Evolutionary conservation across 2,113 vertebrate genomes (phyloP).

Genomic region (Ceyx melanurus): DNA sequence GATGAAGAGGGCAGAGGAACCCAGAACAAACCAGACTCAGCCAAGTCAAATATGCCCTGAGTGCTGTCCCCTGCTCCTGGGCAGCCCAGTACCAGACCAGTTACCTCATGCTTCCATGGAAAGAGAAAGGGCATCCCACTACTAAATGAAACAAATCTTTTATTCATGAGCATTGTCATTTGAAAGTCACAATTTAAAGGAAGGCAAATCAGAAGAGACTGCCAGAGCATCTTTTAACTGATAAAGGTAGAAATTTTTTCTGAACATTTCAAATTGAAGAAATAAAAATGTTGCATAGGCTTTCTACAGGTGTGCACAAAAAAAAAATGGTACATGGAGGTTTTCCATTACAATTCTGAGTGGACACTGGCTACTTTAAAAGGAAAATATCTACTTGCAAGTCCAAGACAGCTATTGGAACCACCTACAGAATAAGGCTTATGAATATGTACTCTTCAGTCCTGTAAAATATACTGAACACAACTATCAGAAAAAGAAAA

Average conservation of each 20-base stretch:
- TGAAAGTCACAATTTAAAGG: slow-evolving; percentile 54
- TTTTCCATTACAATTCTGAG: slow-evolving; percentile 49
- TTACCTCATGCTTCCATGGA: background rate
- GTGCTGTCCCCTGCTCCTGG: fast-evolving
- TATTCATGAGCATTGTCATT: slow-evolving; percentile 50
- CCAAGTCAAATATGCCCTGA: fast-evolving
- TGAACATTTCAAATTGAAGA: slow-evolving; percentile 43
- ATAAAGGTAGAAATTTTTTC: slow-evolving; percentile 53
- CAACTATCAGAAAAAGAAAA: background rate
- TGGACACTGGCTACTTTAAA: slow-evolving; percentile 47
- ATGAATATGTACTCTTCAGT: slow-evolving; percentile 19
- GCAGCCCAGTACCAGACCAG: background rate
- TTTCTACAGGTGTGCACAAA: slow-evolving; percentile 56
- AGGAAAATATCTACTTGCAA: slow-evolving; percentile 21
- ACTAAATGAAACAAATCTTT: slow-evolving; percentile 56
- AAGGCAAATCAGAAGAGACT: slow-evolving; percentile 66
- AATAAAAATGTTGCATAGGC: slow-evolving; percentile 69
- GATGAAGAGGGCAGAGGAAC: fast-evolving
- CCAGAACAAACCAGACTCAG: background rate
- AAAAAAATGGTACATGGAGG: slow-evolving; percentile 12
- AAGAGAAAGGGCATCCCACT: slow-evolving; percentile 25
- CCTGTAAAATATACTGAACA: background rate
- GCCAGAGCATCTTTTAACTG: slow-evolving; percentile 60
- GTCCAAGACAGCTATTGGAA: slow-evolving; percentile 35
- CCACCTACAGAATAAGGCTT: slow-evolving; percentile 52